Conservation (phyloP, 2,797 vertebrate genomes). For the Pangasius sanitwongsei region DNA sequence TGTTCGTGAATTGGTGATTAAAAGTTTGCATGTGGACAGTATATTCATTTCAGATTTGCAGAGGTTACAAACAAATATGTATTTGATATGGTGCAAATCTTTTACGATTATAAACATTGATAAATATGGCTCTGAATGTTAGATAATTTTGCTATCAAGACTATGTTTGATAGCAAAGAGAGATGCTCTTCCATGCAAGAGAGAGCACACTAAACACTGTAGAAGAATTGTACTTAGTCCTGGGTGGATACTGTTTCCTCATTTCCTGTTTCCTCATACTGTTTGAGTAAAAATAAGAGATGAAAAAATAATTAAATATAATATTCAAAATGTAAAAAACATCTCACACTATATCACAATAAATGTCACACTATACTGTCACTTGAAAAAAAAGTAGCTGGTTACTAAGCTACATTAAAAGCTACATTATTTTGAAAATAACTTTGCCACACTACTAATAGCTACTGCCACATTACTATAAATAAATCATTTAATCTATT, state of each 20-base stretch:
- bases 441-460: neutral
- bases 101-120: neutral
- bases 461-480: neutral
- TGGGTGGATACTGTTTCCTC: neutral
- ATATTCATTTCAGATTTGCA: neutral
- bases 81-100: neutral
- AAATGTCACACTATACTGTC: neutral
- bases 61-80: neutral
- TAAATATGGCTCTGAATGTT: neutral
- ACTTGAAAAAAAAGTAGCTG: neutral
- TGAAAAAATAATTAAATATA: neutral
- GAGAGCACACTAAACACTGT: neutral
- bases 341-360: too few relatives aligned
- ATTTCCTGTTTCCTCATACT: neutral
- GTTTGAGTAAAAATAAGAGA: neutral
- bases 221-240: neutral
- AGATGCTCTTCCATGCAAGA: neutral
- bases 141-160: too few relatives aligned
- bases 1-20: neutral
- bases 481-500: neutral
- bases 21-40: neutral
- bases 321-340: neutral
- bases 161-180: neutral
- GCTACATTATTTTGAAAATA: neutral
- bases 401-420: neutral